phyloP scores from a whole-genome alignment of 2,113 vertebrate species.

The Monopterus albus region DNA sequence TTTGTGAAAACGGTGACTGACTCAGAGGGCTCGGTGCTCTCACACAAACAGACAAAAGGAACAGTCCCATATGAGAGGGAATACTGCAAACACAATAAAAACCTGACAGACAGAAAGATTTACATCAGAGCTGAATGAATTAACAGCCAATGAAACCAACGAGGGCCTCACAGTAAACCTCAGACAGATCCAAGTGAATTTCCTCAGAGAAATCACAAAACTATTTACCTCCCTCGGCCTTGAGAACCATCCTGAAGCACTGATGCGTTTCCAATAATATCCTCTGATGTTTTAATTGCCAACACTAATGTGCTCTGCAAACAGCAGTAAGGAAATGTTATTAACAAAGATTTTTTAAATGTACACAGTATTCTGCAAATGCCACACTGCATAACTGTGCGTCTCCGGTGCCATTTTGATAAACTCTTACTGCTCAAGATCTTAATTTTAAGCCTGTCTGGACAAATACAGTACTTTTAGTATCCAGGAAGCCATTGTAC shows the following conservation, averaged over 20 bases:
- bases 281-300: not conserved
- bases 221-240: constrained; percentile 7
- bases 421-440: not conserved
- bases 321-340: not conserved
- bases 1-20: constrained; percentile 32
- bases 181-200: not conserved
- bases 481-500: too few relatives aligned
- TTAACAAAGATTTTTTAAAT: not conserved
- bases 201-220: too few relatives aligned
- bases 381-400: not conserved
- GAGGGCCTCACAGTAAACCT: not conserved
- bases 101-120: too few relatives aligned
- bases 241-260: too few relatives aligned
- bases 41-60: constrained; percentile 1
- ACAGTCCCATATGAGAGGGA: too few relatives aligned
- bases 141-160: too few relatives aligned
- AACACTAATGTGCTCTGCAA: not conserved
- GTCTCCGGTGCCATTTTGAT: too few relatives aligned
- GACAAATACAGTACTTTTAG: too few relatives aligned
- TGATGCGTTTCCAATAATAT: not conserved
- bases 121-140: constrained; percentile 11
- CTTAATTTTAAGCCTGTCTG: not conserved
- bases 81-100: too few relatives aligned
- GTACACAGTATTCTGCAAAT: not conserved
- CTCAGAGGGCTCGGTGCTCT: constrained; percentile 29